These are phyloP conservation scores for Eidolon dupreanum DNA, from an alignment of 2,797 vertebrate genomes.

Conservation along the genomic window DNA sequence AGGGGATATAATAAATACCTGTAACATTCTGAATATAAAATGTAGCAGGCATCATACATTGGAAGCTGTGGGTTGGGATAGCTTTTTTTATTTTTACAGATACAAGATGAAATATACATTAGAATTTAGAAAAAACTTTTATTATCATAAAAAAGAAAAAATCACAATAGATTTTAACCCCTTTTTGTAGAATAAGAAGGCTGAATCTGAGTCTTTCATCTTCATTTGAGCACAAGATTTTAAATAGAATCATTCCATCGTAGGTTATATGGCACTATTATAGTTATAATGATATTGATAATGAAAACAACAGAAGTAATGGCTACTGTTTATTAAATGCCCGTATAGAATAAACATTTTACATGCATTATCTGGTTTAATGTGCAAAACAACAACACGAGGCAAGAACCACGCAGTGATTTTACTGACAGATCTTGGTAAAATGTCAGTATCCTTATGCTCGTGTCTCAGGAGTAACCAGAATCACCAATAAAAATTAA, in stretches of 20 bases:
- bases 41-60: not conserved
- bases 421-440: not conserved
- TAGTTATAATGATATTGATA: not conserved
- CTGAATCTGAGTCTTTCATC: not conserved
- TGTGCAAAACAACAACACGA: not conserved
- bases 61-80: not conserved
- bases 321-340: not conserved
- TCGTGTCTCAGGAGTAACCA: not conserved
- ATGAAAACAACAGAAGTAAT: not conserved
- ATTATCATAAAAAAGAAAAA: not conserved
- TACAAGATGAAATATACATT: conserved; percentile 11
- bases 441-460: not conserved
- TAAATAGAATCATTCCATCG: not conserved
- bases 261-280: not conserved
- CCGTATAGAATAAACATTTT: not conserved
- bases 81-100: not conserved
- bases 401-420: not conserved
- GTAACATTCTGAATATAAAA: conserved; percentile 52
- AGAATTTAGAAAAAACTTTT: conserved; percentile 39
- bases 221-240: not conserved
- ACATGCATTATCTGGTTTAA: not conserved
- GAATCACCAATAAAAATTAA: not conserved
- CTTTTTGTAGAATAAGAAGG: conserved; percentile 10
- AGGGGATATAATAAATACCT: not conserved
- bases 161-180: conserved; percentile 3